phyloP scores from a whole-genome alignment of 2,888 invertebrate species.

The Leptinotarsa rubiginosa region DNA sequence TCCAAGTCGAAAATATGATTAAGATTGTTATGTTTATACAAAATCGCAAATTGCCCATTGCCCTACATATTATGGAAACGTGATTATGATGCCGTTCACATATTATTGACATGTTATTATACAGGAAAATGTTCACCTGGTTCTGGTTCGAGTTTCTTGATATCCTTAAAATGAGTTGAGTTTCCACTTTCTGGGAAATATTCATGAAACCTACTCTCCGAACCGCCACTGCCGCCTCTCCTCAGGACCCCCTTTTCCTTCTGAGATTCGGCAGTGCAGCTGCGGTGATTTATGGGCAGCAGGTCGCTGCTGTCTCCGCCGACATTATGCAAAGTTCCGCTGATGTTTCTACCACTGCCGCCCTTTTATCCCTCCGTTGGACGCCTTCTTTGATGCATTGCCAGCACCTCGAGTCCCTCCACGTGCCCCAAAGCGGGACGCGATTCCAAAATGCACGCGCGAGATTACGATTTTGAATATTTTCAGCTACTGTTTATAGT shows the following conservation, averaged over 20 bases:
- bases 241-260: neutral
- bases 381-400: slow-evolving; percentile 31
- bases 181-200: neutral
- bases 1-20: too few species aligned
- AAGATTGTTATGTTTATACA: too few species aligned
- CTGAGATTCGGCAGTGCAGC: slow-evolving; percentile 50
- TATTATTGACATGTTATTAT: too few species aligned
- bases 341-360: slow-evolving; percentile 61
- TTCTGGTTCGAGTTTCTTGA: neutral
- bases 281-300: slow-evolving; percentile 65
- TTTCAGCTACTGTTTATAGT: slow-evolving; percentile 23
- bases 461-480: slow-evolving; percentile 28
- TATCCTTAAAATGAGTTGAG: neutral
- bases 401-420: slow-evolving; percentile 26
- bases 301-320: slow-evolving; percentile 65
- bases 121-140: too few species aligned
- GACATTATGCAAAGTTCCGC: slow-evolving; percentile 67
- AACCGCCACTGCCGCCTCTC: slow-evolving; percentile 8
- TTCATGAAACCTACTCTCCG: neutral
- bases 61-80: too few species aligned
- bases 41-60: too few species aligned
- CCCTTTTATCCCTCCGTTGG: slow-evolving; percentile 49
- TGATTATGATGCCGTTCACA: too few species aligned
- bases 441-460: slow-evolving; percentile 21
- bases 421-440: slow-evolving; percentile 18